Conservation (phyloP, 2,113 vertebrate species). For the Speoplatyrhinus poulsoni region DNA sequence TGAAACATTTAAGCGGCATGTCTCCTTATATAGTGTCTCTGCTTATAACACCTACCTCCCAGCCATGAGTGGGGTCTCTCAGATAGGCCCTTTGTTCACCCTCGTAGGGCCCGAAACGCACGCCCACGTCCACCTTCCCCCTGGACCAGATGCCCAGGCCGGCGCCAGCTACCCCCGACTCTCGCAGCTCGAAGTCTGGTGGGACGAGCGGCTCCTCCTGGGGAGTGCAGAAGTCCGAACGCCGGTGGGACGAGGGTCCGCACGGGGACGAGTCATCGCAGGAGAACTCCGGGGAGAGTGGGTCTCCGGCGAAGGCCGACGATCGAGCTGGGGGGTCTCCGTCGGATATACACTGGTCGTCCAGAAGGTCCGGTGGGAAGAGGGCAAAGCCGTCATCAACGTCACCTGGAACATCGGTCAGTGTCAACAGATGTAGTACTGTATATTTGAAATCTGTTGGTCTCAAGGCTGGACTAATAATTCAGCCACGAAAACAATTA, state of each 20-base stretch:
- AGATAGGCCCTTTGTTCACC: conserved; percentile 81
- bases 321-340: conserved; percentile 67
- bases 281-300: conserved; percentile 81
- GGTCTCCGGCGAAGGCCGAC: conserved; percentile 77
- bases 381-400: conserved; percentile 83
- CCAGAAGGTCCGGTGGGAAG: conserved; percentile 81
- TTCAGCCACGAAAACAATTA: no score
- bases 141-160: conserved; percentile 92
- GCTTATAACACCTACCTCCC: conserved; percentile 86
- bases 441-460: no score
- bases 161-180: conserved; percentile 81
- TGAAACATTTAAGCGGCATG: not conserved
- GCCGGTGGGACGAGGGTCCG: conserved; percentile 84
- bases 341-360: conserved; percentile 78
- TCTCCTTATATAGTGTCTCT: not conserved
- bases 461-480: no score
- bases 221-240: conserved; percentile 70
- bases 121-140: conserved; percentile 86
- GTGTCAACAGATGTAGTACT: no score
- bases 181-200: conserved; percentile 90
- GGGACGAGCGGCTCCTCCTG: conserved; percentile 84
- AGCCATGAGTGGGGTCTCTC: conserved; percentile 83
- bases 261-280: conserved; percentile 82
- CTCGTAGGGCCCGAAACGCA: conserved; percentile 90
- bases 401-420: conserved; percentile 74